Base-by-base conservation (phyloP, 2,888 invertebrate genomes). In the Philereme vetulata region DNA sequence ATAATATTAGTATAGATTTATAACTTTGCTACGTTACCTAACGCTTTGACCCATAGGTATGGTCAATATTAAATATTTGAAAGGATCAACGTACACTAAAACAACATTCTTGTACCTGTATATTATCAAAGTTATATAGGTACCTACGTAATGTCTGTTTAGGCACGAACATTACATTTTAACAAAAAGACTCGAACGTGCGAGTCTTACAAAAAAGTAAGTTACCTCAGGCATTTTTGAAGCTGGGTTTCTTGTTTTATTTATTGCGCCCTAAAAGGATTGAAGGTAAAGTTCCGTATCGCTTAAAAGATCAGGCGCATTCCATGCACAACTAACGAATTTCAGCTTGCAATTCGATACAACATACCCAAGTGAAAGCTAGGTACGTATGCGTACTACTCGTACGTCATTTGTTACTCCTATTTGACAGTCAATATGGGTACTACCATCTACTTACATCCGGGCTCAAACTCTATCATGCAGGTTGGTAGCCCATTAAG, bases 291-390 rank as follows among this genome's bases (percentile, higher is more conserved):
- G 43, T 56, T 53, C 52, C 49, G 44, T 44, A 35, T 56, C 53
- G 47, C 36, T 45, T 49, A 52, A 53, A 62, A 44, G n/a, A 51
- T 43, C 48, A 62, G 48, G 62, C 58, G 45, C 62, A 62, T 62
- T 58, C 58, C 62, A 62, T 62, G 62, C 62, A 57, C 42, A 58
- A 54, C 57, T 46, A 58, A 54, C 57, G 35, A 51, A 54, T 21
- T 62, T 56, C 51, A 60, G 43, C 43, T 56, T 47, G 52, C 54
- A 53, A 53, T 36, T 49, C 11, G 45, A 46, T 53, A 48, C 53
- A 51, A 42, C 8, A 56, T 48, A 8, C 45, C 21, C 21, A 48
- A 21, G 21, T 21, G 32, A 44, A 43, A 32, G 40, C 6, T 49
- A 7, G 35, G 35, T 7, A 35, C 35, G 21, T 21, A 21, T 21